Conservation (phyloP, 1,140 invertebrate genomes). For the Chrysoperla carnea region DNA sequence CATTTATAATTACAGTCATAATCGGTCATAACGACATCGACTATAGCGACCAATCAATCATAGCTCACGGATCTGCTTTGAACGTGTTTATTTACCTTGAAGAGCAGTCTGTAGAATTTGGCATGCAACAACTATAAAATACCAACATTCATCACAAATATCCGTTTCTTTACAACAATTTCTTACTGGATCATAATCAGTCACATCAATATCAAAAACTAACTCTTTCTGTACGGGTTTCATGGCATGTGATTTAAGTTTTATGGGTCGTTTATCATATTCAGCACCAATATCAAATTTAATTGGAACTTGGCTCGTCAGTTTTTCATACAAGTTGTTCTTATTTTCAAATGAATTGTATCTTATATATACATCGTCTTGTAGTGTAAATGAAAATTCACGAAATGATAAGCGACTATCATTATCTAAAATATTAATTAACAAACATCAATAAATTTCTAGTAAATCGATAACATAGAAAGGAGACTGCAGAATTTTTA, state of each 20-base stretch:
- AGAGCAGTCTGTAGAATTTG: conserved; percentile 76
- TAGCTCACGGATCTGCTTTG: no score
- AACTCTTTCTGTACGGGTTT: conserved; percentile 66
- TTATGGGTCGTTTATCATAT: conserved; percentile 36
- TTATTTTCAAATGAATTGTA: conserved; percentile 74
- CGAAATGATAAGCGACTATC: conserved; percentile 17
- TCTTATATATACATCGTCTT: conserved; percentile 85
- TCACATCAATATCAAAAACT: conserved; percentile 99
- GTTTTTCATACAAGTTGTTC: conserved; percentile 64
- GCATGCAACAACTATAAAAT: conserved; percentile 86
- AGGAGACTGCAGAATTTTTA: no score
- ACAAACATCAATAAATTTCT: no score
- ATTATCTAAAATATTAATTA: no score
- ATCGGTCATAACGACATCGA: no score
- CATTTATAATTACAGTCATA: no score
- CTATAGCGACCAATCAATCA: no score
- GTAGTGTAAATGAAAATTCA: conserved; percentile 92
- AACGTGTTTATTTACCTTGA: conserved; percentile 34
- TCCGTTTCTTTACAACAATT: conserved; percentile 77
- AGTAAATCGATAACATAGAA: no score
- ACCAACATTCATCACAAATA: conserved; percentile 93
- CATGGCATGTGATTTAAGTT: conserved; percentile 16
- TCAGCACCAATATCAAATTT: conserved; percentile 97
- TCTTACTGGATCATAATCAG: conserved; percentile 95
- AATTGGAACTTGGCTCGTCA: conserved; percentile 60